Evolutionary conservation across 2,113 vertebrate genomes (phyloP).

Genomic region (Origma solitaria): DNA sequence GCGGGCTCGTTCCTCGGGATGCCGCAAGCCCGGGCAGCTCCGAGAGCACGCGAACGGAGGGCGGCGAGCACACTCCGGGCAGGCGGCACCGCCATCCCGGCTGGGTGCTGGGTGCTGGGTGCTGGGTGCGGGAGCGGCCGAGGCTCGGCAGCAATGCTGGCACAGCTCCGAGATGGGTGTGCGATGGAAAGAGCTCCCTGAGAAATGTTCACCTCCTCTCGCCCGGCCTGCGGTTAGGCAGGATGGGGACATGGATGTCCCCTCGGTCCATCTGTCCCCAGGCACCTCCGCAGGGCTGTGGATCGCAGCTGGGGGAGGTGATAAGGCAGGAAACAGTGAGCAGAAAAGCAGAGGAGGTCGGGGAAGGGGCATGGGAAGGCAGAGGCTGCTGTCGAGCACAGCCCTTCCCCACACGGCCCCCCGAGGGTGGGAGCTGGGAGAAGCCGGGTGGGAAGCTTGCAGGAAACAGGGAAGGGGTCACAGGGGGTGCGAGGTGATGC

Average conservation of each 20-base stretch:
- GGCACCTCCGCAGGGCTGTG: too few species aligned
- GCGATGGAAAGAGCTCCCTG: neutral
- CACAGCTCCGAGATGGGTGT: neutral
- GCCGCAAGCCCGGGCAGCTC: neutral
- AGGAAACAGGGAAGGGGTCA: neutral
- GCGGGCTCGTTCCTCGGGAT: neutral
- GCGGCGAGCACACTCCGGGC: neutral
- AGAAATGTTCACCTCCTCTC: neutral
- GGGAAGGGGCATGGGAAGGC: slow-evolving; percentile 40
- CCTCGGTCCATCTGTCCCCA: rapidly evolving
- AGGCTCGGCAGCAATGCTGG: neutral
- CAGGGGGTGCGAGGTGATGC: neutral
- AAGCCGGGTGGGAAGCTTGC: neutral
- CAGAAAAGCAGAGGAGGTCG: neutral
- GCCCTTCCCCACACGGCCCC: rapidly evolving
- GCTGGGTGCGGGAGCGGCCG: neutral
- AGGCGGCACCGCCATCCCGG: too few species aligned
- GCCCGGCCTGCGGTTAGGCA: neutral
- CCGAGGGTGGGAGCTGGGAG: neutral
- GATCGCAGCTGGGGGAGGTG: neutral
- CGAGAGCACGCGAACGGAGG: neutral
- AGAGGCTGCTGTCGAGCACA: neutral
- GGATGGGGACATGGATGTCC: neutral
- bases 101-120: too few species aligned
- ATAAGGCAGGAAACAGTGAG: neutral